These are phyloP conservation scores for Choloepus hoffmanni DNA, from an alignment of 2,113 vertebrate genomes.

Conservation along the genomic window DNA sequence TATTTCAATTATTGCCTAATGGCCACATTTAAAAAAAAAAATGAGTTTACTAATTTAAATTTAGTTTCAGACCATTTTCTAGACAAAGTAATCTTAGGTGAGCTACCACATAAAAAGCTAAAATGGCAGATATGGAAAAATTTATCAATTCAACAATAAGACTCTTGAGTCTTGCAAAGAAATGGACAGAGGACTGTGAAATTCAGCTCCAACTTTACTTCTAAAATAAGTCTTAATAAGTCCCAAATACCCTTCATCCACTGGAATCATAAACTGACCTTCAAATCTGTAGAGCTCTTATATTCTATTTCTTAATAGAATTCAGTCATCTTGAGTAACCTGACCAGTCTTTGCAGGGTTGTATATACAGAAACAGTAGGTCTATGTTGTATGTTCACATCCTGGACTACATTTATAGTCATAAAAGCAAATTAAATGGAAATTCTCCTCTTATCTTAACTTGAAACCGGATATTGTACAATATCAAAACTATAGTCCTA, in stretches of 20 bases:
- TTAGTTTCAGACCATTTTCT: slow-evolving; percentile 28
- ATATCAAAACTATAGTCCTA: background rate
- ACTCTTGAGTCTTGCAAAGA: background rate
- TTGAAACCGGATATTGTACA: background rate
- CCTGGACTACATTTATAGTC: slow-evolving; percentile 27
- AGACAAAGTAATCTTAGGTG: slow-evolving; percentile 39
- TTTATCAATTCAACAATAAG: background rate
- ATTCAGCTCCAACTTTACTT: background rate
- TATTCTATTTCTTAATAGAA: slow-evolving; percentile 26
- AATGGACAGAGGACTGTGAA: background rate
- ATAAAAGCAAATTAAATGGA: slow-evolving; percentile 41
- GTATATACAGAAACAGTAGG: background rate
- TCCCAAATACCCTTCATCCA: background rate
- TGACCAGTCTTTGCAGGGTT: slow-evolving; percentile 13
- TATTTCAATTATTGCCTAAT: slow-evolving; percentile 47
- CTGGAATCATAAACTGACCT: background rate
- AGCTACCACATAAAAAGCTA: slow-evolving; percentile 46
- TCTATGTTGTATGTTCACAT: slow-evolving; percentile 35
- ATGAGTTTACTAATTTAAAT: slow-evolving; percentile 60
- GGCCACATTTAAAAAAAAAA: background rate
- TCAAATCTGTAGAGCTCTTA: background rate
- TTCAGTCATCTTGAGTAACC: background rate
- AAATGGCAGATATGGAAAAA: slow-evolving; percentile 59
- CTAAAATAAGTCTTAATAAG: background rate
- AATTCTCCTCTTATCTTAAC: slow-evolving; percentile 41